Percentiles rank a stretch among this genome's conserved stretches.
phyloP scores from a whole-genome alignment of 2,113 vertebrate genomes.

The Progne subis region DNA sequence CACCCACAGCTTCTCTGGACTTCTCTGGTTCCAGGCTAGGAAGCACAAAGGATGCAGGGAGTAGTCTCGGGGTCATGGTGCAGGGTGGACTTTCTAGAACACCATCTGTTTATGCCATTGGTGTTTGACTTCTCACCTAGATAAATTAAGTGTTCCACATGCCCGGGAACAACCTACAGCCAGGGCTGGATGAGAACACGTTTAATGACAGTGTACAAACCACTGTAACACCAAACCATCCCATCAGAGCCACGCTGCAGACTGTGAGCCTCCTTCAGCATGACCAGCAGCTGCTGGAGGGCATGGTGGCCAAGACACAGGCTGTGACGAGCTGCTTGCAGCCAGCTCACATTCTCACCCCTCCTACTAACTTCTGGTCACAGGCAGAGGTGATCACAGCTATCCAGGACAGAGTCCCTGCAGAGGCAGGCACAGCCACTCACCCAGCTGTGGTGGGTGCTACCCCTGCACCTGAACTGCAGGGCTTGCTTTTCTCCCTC shows the following conservation, averaged over 20 bases:
- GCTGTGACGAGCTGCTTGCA: background rate
- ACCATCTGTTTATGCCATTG: background rate
- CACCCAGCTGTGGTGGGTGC: background rate
- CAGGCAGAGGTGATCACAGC: background rate
- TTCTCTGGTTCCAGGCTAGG: background rate
- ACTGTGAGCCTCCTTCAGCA: background rate
- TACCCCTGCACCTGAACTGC: background rate
- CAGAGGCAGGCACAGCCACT: background rate
- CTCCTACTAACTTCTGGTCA: background rate
- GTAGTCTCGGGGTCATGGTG: background rate
- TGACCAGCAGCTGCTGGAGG: background rate
- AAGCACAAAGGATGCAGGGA: background rate
- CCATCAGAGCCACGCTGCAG: background rate
- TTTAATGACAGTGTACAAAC: constrained; percentile 24
- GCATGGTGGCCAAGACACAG: background rate
- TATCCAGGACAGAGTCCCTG: background rate
- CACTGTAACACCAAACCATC: background rate
- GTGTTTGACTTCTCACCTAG: background rate
- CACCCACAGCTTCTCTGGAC: background rate
- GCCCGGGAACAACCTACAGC: constrained; percentile 3
- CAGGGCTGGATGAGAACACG: background rate
- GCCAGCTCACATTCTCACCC: background rate
- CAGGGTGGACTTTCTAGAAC: background rate
- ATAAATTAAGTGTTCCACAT: background rate
- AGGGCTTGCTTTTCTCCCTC: background rate